Percentiles rank a stretch among this genome's conserved stretches.
phyloP scores from a whole-genome alignment of 2,888 invertebrate species.

The Drosophila niveifrons region DNA sequence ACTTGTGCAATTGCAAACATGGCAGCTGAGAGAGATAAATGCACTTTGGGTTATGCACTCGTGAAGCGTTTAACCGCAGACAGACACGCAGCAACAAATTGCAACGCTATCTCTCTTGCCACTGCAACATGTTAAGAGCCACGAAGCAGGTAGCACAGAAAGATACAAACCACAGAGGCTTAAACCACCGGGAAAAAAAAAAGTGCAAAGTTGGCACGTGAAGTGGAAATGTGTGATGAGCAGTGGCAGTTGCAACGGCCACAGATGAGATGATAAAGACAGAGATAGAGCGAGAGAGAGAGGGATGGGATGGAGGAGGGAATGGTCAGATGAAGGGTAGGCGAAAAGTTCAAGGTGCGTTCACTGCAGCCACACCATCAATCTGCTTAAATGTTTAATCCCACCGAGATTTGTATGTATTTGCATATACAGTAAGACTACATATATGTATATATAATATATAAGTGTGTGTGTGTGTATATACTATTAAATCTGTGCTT shows the following conservation, averaged over 20 bases:
- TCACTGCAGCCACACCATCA: constrained; percentile 61
- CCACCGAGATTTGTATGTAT: constrained; percentile 67
- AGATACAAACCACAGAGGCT: constrained; percentile 40
- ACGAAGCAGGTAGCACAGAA: constrained; percentile 14
- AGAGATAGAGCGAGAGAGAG: neutral
- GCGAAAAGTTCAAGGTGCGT: constrained; percentile 72
- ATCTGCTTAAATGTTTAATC: constrained; percentile 80
- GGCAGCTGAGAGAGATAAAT: constrained; percentile 28
- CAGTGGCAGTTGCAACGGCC: constrained; percentile 21
- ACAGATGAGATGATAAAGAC: neutral
- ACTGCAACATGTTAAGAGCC: constrained; percentile 41
- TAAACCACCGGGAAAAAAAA: constrained; percentile 35
- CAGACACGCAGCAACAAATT: constrained; percentile 52
- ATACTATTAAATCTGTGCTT: constrained; percentile 26
- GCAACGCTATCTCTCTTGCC: constrained; percentile 10
- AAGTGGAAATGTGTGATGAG: constrained; percentile 47
- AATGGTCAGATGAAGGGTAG: neutral
- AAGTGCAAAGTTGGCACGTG: constrained; percentile 48
- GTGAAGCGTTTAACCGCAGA: constrained; percentile 52
- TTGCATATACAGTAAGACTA: constrained; percentile 35
- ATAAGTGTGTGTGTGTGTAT: constrained; percentile 8
- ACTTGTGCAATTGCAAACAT: constrained; percentile 35
- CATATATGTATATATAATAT: neutral
- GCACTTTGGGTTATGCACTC: constrained; percentile 19
- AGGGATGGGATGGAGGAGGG: neutral